Percentiles rank a stretch among this genome's conserved stretches.
Evolutionary conservation across 2,797 vertebrate species (phyloP).

Genomic region (Chiloscyllium punctatum): DNA sequence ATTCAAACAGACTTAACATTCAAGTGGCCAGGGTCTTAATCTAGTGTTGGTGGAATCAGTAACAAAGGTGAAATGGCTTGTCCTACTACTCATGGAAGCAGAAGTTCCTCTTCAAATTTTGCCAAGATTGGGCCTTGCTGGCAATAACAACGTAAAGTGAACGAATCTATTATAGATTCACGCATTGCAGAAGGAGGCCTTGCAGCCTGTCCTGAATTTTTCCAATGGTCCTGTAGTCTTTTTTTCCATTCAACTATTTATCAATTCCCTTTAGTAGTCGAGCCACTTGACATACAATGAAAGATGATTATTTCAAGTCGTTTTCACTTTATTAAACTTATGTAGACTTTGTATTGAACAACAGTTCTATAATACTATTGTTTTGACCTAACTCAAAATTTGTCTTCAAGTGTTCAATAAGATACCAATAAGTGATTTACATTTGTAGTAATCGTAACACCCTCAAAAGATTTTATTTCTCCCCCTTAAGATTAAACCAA

Average conservation of each 20-base stretch:
- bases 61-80: not conserved
- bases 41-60: not conserved
- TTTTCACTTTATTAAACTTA: not conserved
- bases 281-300: not conserved
- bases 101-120: not conserved
- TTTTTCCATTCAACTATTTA: not conserved
- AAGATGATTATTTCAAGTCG: not conserved
- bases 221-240: not conserved
- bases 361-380: not conserved
- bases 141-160: not conserved
- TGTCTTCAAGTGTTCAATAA: not conserved
- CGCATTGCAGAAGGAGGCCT: not conserved
- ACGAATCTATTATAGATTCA: not conserved
- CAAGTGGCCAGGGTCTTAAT: not conserved
- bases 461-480: not conserved
- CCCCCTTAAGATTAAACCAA: not conserved
- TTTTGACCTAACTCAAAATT: not conserved
- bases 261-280: not conserved
- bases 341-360: not conserved
- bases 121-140: not conserved
- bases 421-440: not conserved
- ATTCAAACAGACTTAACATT: not conserved
- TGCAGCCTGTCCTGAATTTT: not conserved
- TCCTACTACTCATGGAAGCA: not conserved
- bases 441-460: not conserved